Evolutionary conservation across 2,113 vertebrate genomes (phyloP).

Genomic region (Psammodynastes pulverulentus): DNA sequence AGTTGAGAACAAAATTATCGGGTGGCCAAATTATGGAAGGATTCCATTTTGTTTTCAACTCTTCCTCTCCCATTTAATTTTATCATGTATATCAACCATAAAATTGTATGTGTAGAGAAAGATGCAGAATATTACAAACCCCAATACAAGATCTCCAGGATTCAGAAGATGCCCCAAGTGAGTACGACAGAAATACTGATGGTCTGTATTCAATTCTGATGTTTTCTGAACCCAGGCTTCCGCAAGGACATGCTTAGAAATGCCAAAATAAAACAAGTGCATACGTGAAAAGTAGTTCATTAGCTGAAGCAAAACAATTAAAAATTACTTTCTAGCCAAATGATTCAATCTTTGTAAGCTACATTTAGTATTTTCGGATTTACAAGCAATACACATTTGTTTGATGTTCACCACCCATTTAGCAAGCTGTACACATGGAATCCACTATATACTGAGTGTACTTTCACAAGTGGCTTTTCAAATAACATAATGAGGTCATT

Average conservation of each 20-base stretch:
- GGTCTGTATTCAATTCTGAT: constrained; percentile 88
- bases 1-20: no score
- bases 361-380: neutral
- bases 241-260: constrained; percentile 85
- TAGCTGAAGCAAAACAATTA: neutral
- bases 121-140: constrained; percentile 72
- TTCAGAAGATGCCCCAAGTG: constrained; percentile 93
- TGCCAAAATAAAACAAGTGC: constrained; percentile 31
- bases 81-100: neutral
- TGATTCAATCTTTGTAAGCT: no score
- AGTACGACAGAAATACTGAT: constrained; percentile 93
- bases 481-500: neutral
- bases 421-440: neutral
- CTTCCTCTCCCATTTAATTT: neutral
- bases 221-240: constrained; percentile 97
- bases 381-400: neutral
- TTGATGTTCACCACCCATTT: neutral
- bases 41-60: neutral
- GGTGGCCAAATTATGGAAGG: no score
- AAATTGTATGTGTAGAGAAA: neutral
- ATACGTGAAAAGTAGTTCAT: neutral
- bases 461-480: neutral
- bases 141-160: constrained; percentile 91
- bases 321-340: neutral
- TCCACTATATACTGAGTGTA: neutral